Base-by-base conservation (phyloP, 2,888 invertebrate genomes). In the Calliopum simillimum region DNA sequence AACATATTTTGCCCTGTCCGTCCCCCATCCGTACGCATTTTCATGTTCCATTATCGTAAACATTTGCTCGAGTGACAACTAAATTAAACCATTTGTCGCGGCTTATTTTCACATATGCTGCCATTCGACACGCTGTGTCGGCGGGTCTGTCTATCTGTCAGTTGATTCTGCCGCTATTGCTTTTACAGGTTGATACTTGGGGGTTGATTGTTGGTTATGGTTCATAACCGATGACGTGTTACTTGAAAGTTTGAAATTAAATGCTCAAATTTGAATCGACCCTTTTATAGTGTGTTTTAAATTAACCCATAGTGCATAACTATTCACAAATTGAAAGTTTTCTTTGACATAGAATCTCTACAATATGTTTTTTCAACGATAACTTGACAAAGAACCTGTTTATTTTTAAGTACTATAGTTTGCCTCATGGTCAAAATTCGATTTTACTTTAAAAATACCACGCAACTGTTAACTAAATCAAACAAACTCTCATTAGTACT, bases 21-120 rank as follows among this genome's bases (percentile, higher is more conserved):
- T 41, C 14, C 44, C n/a, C 47, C 14, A 46, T 23, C 23, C 16
- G 51, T 41, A 4, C 44, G 11, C 25, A n/a, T 23, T 8, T 21
- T 21, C 12, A 44, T 61, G 61, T 44, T 61, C 58, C 53, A 62
- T 62, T 62, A 55, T 64, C 59, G 23, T 59, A 59, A 68, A 58
- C 68, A 71, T 68, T 68, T 59, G 68, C 55, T 62, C 67, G 46
- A 63, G 58, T 81, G 83, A 81, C 81, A 82, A 80, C 78, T 82
- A 83, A 86, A 86, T 86, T 85, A 84, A 86, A 82, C 82, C 85
- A 86, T 86, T 86, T 86, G 85, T 86, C 84, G 84, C 79, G 83
- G 85, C 84, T 86, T 86, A 86, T 84, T 84, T 83, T 84, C 86
- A 81, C 85, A 86, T 86, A 86, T 86, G 85, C 81, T 86, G 81